Percentiles rank a stretch among this genome's conserved stretches.
Evolutionary conservation across 2,113 vertebrate species (phyloP).

Genomic region (Nesoenas mayeri): DNA sequence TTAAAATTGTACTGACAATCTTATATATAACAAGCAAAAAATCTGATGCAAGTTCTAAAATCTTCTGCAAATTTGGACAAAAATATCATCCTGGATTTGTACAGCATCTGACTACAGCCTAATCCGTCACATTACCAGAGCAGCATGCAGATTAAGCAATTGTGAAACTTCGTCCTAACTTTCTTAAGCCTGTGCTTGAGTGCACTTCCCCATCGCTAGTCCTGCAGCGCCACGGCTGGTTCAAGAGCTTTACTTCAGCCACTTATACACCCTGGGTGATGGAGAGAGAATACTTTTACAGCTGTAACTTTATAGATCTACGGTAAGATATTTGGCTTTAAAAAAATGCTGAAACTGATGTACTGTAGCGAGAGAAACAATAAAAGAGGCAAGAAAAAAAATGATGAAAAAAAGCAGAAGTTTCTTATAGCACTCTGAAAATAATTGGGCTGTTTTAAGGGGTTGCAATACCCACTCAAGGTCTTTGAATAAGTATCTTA

Average conservation of each 20-base stretch:
- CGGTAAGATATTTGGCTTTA: neutral
- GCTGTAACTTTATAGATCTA: neutral
- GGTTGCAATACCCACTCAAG: neutral
- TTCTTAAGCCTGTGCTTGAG: neutral
- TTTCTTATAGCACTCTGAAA: neutral
- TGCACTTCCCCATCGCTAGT: neutral
- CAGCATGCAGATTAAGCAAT: neutral
- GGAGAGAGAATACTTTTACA: neutral
- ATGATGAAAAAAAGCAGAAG: neutral
- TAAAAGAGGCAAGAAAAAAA: neutral
- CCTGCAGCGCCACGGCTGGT: constrained; percentile 54
- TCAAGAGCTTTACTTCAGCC: constrained; percentile 7
- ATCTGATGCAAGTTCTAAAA: neutral
- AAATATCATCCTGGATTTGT: neutral
- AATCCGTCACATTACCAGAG: neutral
- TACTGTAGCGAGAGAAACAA: neutral
- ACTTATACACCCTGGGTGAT: neutral
- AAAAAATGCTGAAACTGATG: neutral
- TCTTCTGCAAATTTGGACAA: neutral
- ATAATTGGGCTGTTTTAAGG: neutral
- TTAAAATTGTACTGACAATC: neutral
- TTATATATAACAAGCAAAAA: neutral
- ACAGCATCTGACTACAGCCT: neutral
- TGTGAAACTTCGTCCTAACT: neutral
- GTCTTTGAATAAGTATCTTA: neutral